Percentiles rank a stretch among this genome's conserved stretches.
These are phyloP conservation scores for Herpetotheres cachinnans DNA, from an alignment of 2,113 vertebrate genomes.

Conservation along the genomic window DNA sequence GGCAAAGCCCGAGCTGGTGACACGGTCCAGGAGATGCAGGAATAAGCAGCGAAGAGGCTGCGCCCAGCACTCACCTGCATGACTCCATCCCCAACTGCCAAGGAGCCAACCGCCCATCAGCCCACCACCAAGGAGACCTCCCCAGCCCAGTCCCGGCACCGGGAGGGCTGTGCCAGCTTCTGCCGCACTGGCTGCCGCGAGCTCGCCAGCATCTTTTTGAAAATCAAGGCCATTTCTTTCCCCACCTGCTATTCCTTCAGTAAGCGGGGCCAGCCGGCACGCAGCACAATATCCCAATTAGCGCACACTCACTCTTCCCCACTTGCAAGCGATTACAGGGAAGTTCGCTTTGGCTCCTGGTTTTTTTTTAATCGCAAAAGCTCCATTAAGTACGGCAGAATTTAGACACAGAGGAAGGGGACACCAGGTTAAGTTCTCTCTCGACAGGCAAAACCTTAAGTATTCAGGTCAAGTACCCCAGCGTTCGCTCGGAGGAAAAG, in stretches of 20 bases:
- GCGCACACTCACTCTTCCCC: neutral
- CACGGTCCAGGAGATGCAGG: neutral
- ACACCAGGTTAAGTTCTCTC: neutral
- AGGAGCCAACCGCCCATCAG: neutral
- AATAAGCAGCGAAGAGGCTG: neutral
- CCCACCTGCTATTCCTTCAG: conserved; percentile 18
- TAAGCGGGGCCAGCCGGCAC: neutral
- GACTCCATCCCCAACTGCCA: neutral
- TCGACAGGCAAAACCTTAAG: neutral
- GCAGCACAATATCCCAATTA: conserved; percentile 26
- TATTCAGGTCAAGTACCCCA: conserved; percentile 1
- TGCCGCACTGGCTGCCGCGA: neutral
- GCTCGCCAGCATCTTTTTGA: neutral
- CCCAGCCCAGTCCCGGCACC: neutral
- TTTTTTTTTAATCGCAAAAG: conserved; percentile 7
- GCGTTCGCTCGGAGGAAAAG: neutral
- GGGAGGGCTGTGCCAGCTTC: neutral
- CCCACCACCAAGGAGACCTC: neutral
- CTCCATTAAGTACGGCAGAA: neutral
- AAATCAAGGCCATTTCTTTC: conserved; percentile 25
- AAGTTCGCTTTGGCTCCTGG: neutral
- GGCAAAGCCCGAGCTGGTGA: neutral
- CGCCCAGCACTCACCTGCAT: neutral
- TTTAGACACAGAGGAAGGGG: neutral
- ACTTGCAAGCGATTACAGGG: neutral